Evolutionary conservation across 2,113 vertebrate species (phyloP), one percentile per base, ranked within the genome.

Genomic region (Jacana jacana): DNA sequence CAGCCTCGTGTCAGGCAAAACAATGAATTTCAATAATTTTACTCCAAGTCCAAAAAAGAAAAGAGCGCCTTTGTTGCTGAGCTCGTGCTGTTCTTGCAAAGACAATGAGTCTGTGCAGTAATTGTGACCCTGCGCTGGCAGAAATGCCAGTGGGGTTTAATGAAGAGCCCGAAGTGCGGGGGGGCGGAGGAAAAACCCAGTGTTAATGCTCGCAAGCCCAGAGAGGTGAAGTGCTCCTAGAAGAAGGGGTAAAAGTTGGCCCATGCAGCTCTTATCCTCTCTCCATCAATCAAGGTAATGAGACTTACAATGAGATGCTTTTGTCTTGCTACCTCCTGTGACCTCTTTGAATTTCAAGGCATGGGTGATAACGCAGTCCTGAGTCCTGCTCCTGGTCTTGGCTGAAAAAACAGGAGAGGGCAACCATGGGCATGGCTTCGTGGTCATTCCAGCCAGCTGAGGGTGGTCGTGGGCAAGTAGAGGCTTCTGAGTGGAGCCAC

Each of bases 281-380:
- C 46, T 57, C 66, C 72, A 1, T 79, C 80, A 85, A 39, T 49
- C 61, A 52, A 65, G 79, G 58, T 64, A 52, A 88, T 16, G 23
- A 30, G 5, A 1, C 42, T 86, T 28, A 1, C 40, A 70, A 11
- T 10, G 33, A 76, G 55, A 65, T 35, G 4, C 75, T 73, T 82
- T 33, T 78, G 39, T 63, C 35, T 35, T 16, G 42, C 73, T 33
- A 0, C 39, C 35, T 87, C 17, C 57, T 1, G 0, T 19, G 66
- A 65, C 39, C 73, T 60, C 13, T 3, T 48, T 13, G 66, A 39
- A n/a, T n/a, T 71, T 13, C 3, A 0, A 28, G 66, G 52, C 42
- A 1, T 13, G 0, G 12, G 7, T 25, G 46, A 15, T 23, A 33
- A 20, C 0, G 17, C 18, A 24, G 4, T 63, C 6, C 0, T 0